phyloP scores from a whole-genome alignment of 2,797 vertebrate species.

The Muscicapa striata region DNA sequence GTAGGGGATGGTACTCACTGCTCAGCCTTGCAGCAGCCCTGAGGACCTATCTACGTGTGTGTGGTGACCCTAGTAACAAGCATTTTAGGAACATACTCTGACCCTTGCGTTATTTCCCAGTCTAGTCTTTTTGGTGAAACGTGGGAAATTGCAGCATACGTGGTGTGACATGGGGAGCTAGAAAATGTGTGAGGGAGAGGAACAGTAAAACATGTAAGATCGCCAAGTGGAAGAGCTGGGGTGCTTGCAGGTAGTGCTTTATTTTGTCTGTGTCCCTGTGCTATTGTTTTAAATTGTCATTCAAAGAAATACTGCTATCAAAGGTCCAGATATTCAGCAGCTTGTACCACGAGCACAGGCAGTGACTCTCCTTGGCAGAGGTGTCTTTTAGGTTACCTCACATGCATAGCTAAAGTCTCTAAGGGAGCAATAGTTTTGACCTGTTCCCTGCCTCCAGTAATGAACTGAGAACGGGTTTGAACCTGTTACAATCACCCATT shows the following conservation, averaged over 20 bases:
- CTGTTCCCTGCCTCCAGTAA: background rate
- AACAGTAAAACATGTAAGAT: background rate
- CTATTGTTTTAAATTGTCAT: background rate
- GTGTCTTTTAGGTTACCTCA: background rate
- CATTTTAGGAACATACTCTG: background rate
- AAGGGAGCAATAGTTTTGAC: background rate
- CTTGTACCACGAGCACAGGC: background rate
- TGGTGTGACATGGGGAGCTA: background rate
- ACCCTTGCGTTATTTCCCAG: background rate
- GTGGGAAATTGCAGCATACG: rapidly evolving
- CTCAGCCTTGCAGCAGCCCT: background rate
- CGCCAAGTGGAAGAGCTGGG: background rate
- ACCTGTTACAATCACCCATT: background rate
- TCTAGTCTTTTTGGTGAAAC: rapidly evolving
- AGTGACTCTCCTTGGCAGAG: background rate
- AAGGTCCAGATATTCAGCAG: background rate
- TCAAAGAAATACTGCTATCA: background rate
- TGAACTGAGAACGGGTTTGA: background rate
- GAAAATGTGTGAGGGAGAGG: rapidly evolving
- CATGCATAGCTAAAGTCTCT: background rate
- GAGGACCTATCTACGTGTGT: background rate
- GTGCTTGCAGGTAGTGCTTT: background rate
- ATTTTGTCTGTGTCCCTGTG: background rate
- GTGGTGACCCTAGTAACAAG: background rate
- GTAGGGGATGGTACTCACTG: background rate